Evolutionary conservation across 2,888 invertebrate genomes (phyloP), one percentile per base, ranked within the genome.

Genomic region (Pseudeuparius sepicola): DNA sequence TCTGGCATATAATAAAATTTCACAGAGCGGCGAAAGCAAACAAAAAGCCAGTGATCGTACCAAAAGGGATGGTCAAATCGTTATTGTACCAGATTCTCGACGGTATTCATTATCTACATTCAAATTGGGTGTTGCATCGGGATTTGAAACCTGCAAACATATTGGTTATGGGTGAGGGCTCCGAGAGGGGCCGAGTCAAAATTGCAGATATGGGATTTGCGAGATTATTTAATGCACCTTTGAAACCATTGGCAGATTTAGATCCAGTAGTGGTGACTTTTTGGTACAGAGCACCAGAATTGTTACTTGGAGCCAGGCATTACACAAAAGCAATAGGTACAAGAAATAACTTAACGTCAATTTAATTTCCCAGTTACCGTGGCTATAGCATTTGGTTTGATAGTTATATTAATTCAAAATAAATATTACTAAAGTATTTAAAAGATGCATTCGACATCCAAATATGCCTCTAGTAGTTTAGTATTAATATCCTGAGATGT

Each of bases 141-240:
- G 96, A 96, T 73, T 70, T 96, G 70, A 98, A 98, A 76, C 96
- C 96, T 35, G 97, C 98, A 3, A 98, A 99, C 64, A 98, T 98
- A 56, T 68, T 98, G 42, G 96, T 98, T 13, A 98, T 98, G 96
- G 98, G 97, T 5, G 97, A 98, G 67, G 97, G 96, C 1, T 81
- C 84, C 16, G 96, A 98, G 63, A 68, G 97, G 48, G 98, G 98
- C 2, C 68, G 96, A 45, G 94, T 96, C 0, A 96, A 96, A 70
- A 96, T 96, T 55, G 97, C 97, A 14, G 98, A 98, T 60, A 96
- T 98, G 94, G 98, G 98, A 1, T 98, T 98, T 67, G 97, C 98
- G 1, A 71, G 98, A 42, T 68, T 98, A 31, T 98, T 98, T 59
- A 96, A 97, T 68, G 92, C 94, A 2, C 98, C 98, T 0, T 64